Evolutionary conservation across 2,888 invertebrate species (phyloP).

Genomic region (Junonia oenone): DNA sequence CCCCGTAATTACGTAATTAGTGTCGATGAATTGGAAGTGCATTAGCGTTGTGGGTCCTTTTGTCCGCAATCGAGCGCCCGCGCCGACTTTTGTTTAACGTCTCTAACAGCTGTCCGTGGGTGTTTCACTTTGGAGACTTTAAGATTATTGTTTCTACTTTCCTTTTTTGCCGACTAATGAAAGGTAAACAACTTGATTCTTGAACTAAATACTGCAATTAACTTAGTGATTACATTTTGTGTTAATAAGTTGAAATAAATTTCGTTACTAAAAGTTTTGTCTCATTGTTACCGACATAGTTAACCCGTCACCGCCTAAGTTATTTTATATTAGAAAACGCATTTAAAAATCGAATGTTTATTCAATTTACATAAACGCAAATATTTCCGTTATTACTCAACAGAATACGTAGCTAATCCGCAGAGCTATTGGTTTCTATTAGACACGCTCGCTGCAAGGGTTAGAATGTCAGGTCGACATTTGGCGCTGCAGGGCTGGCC

Average conservation of each 20-base stretch:
- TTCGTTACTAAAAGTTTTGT: not conserved
- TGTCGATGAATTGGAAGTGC: constrained; percentile 72
- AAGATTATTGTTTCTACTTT: constrained; percentile 35
- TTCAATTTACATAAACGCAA: too few relatives aligned
- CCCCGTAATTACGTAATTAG: constrained; percentile 78
- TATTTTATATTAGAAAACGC: too few relatives aligned
- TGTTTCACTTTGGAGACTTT: constrained; percentile 46
- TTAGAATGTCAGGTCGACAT: constrained; percentile 36
- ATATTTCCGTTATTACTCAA: not conserved
- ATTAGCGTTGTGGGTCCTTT: constrained; percentile 66
- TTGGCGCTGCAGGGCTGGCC: constrained; percentile 37
- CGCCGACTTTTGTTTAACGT: constrained; percentile 53
- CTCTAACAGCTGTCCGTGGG: constrained; percentile 63
- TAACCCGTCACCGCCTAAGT: too few relatives aligned
- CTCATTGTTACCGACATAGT: too few relatives aligned
- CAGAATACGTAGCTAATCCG: not conserved
- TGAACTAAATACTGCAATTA: not conserved
- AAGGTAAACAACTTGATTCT: not conserved
- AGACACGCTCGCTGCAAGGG: constrained; percentile 34
- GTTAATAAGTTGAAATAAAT: too few relatives aligned
- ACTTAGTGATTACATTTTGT: too few relatives aligned
- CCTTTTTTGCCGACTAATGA: constrained; percentile 7
- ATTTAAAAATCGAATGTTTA: too few relatives aligned
- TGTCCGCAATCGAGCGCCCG: constrained; percentile 58
- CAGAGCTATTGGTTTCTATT: constrained; percentile 9